Percentiles rank a stretch among this genome's conserved stretches.
These are phyloP conservation scores for Drosophila elegans DNA, from an alignment of 1,140 invertebrate species.

Conservation along the genomic window DNA sequence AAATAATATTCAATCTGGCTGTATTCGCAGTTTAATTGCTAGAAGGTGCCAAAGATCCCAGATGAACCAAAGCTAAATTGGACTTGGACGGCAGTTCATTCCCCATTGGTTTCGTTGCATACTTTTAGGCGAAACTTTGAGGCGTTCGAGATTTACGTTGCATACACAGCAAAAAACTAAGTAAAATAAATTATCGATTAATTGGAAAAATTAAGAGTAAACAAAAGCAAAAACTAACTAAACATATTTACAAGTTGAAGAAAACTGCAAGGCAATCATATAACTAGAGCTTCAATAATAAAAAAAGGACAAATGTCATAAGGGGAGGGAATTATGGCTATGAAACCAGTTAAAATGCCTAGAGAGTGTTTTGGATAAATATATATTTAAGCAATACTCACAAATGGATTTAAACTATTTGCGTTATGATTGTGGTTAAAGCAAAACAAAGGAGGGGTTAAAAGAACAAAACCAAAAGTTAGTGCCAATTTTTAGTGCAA, in stretches of 20 bases:
- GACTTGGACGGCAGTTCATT: slow-evolving; percentile 20
- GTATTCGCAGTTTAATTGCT: slow-evolving; percentile 53
- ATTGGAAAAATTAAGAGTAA: slow-evolving; percentile 38
- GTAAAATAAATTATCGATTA: slow-evolving; percentile 27
- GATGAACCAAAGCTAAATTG: slow-evolving; percentile 32
- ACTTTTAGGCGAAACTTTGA: slow-evolving; percentile 40
- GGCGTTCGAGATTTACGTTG: slow-evolving; percentile 36
- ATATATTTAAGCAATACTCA: slow-evolving; percentile 64
- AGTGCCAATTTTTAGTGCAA: slow-evolving; percentile 83
- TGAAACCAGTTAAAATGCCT: slow-evolving; percentile 54
- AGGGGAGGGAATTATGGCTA: slow-evolving; percentile 47
- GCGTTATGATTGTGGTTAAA: slow-evolving; percentile 70
- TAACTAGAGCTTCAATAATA: slow-evolving; percentile 84
- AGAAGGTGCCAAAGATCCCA: slow-evolving; percentile 48
- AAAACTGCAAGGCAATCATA: slow-evolving; percentile 85
- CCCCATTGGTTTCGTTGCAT: slow-evolving; percentile 49
- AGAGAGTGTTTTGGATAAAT: slow-evolving; percentile 75
- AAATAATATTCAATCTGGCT: slow-evolving; percentile 47
- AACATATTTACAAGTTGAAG: slow-evolving; percentile 61
- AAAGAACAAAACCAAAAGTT: slow-evolving; percentile 62
- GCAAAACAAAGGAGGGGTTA: slow-evolving; percentile 20
- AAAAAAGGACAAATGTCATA: slow-evolving; percentile 61
- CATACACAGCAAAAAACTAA: background rate
- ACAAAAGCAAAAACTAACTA: slow-evolving; percentile 47
- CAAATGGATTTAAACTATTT: slow-evolving; percentile 56